Base-by-base conservation (phyloP, 1,140 invertebrate species). In the Drosophila gunungcola region DNA sequence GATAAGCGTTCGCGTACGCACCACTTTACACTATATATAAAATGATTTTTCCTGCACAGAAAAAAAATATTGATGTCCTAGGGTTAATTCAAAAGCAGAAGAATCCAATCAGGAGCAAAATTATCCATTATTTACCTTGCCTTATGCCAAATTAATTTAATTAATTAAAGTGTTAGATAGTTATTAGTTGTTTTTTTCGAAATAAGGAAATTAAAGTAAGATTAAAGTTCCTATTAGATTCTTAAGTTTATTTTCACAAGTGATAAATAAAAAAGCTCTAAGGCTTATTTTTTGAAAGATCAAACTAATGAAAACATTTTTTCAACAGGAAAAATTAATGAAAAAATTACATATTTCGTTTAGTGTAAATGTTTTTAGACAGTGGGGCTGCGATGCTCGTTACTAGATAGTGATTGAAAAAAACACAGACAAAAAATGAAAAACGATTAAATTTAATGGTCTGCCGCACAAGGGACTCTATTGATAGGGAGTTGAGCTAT, bases 391-490 rank as follows among this genome's bases (percentile, higher is more conserved):
- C 65, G 43, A 57, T 56, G 36, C 68, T 70, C 43, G 64, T 68
- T 68, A 68, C 64, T 74, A 57, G 46, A 76, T 67, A 57, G 51
- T 75, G 48, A 51, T 65, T 51, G 38, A 74, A 74, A 53, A 53
- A 54, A 42, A 55, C 36, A 38, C 55, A 60, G 41, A 65, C 54
- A 48, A 76, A 65, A 74, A 52, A 51, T 34, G 48, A 70, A 72
- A 72, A 72, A 11, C 61, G 48, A 67, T 67, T 74, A 74, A 51
- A 55, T 16, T 74, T 64, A 72, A 72, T 72, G 68, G 11, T 65
- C 43, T 41, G 3, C 16, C 12, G 55, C 27, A 76, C 73, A 76
- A 75, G 61, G 32, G 58, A 49, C 61, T 43, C 73, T 75, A 75
- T 74, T 75, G 73, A 74, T 74, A 73, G 51, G 69, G 11, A 34